A percentile compares a stretch with the other conserved stretches of the same genome.
Evolutionary conservation across 2,113 vertebrate species (phyloP).

Genomic region (Ursus arctos): DNA sequence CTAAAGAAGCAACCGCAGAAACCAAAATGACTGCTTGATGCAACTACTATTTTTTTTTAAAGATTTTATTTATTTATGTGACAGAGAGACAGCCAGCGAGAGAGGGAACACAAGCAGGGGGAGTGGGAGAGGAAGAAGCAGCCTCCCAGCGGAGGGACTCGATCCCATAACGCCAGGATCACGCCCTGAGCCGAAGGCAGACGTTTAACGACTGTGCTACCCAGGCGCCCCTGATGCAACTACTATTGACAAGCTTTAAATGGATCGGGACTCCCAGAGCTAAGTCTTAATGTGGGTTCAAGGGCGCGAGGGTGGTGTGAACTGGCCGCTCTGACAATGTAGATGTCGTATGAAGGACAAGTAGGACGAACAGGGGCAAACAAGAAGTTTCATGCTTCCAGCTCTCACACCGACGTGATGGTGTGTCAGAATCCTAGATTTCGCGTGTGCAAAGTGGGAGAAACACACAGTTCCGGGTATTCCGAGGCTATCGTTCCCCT

Average conservation of each 20-base stretch:
- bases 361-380: not conserved
- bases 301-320: not conserved
- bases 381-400: too few species aligned
- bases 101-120: too few species aligned
- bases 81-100: too few species aligned
- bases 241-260: not conserved
- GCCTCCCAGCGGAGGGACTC: too few species aligned
- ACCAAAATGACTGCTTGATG: not conserved
- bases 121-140: too few species aligned
- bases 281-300: not conserved
- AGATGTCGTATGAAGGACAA: not conserved
- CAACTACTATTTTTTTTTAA: not conserved
- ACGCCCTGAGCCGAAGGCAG: too few species aligned
- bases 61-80: too few species aligned
- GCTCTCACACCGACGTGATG: not conserved
- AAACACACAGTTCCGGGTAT: not conserved
- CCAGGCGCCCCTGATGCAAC: too few species aligned
- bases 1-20: not conserved
- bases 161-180: too few species aligned
- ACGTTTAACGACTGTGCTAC: too few species aligned
- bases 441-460: not conserved
- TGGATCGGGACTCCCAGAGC: not conserved
- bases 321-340: accelerated
- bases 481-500: not conserved
- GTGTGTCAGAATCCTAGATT: not conserved